Percentiles rank a stretch among this genome's conserved stretches.
Conservation (phyloP, 2,113 vertebrate genomes). For the Callithrix jacchus region DNA sequence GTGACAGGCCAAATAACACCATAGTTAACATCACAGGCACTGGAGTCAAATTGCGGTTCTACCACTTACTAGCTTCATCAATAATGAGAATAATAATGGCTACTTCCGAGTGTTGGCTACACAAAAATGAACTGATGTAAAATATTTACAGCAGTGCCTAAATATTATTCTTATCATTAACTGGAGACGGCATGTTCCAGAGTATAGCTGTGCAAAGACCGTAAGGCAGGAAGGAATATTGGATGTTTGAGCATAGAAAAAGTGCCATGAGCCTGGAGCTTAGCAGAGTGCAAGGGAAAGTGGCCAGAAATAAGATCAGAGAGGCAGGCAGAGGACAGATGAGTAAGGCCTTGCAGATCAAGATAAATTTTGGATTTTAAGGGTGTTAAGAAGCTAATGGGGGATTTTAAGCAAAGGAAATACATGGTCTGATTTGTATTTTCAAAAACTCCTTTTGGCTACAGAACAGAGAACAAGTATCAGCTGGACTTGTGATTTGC, state of each 20-base stretch:
- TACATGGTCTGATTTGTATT: constrained; percentile 8
- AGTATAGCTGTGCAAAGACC: not conserved
- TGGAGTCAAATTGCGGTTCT: not conserved
- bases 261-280: not conserved
- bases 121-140: not conserved
- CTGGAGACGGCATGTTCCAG: not conserved
- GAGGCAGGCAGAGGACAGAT: not conserved
- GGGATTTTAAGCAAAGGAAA: not conserved
- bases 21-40: not conserved
- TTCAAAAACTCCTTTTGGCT: not conserved
- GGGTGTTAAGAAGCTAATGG: not conserved
- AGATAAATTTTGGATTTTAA: not conserved
- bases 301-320: not conserved
- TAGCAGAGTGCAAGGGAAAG: not conserved
- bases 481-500: not conserved
- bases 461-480: constrained; percentile 14
- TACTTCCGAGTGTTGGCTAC: not conserved
- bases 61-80: not conserved
- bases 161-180: not conserved
- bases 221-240: not conserved
- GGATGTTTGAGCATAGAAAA: not conserved
- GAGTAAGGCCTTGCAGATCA: not conserved
- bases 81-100: not conserved
- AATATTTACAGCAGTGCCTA: not conserved
- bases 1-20: not conserved